Conservation (phyloP, 2,888 invertebrate genomes). For the Flabesymbios commensalis region DNA sequence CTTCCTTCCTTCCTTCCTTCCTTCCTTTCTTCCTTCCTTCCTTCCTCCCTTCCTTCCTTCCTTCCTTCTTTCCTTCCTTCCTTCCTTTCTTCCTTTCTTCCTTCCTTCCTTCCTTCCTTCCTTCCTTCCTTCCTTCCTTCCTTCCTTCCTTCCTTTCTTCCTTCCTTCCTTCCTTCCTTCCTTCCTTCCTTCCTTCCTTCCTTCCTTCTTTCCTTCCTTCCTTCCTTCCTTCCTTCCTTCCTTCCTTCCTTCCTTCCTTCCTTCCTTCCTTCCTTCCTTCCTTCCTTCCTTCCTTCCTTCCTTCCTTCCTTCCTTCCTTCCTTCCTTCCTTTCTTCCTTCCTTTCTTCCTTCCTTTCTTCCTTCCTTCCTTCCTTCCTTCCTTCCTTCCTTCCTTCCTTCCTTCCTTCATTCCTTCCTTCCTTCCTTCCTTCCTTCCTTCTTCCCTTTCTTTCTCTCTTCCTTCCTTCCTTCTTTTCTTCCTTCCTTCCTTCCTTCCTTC, state of each 20-base stretch:
- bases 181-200: constrained; percentile 8
- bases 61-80: constrained; percentile 16
- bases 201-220: constrained; percentile 12
- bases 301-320: not conserved
- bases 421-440: constrained; percentile 1
- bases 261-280: constrained; percentile 2
- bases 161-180: constrained; percentile 6
- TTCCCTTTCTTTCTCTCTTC: not conserved
- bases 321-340: constrained; percentile 1
- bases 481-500: constrained; percentile 5
- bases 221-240: constrained; percentile 9
- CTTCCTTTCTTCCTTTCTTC: constrained; percentile 12
- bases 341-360: constrained; percentile 9
- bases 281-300: constrained; percentile 2
- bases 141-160: constrained; percentile 9
- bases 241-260: constrained; percentile 1
- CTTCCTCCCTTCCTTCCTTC: constrained; percentile 28
- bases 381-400: constrained; percentile 8
- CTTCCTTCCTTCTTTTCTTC: not conserved
- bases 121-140: constrained; percentile 15
- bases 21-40: constrained; percentile 29
- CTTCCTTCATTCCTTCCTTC: constrained; percentile 3
- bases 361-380: constrained; percentile 5
- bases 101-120: constrained; percentile 14
- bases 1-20: constrained; percentile 27